Conservation (phyloP, 2,113 vertebrate genomes). For the Recurvirostra avosetta region DNA sequence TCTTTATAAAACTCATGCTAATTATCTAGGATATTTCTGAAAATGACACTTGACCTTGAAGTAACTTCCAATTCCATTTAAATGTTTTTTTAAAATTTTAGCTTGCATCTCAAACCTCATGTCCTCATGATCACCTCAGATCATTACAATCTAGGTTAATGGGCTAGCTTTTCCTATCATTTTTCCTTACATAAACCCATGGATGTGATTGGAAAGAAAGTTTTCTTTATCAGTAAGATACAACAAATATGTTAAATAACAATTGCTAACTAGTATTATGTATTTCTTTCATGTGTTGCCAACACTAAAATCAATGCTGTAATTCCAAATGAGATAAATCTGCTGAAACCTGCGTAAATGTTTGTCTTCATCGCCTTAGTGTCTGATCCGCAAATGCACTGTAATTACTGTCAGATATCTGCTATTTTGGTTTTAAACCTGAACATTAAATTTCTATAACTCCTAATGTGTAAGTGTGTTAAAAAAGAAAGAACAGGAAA, state of each 20-base stretch:
- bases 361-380: background rate
- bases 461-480: background rate
- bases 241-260: background rate
- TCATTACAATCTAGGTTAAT: background rate
- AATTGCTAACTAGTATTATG: background rate
- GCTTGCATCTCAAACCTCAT: background rate
- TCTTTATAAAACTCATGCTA: background rate
- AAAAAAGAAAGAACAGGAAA: background rate
- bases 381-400: background rate
- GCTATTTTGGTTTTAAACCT: background rate
- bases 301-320: background rate
- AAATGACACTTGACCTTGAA: background rate
- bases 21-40: background rate
- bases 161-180: background rate
- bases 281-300: background rate
- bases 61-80: background rate
- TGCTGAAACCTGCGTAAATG: background rate
- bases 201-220: background rate
- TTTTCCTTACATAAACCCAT: background rate
- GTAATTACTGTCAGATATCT: background rate
- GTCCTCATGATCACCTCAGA: background rate
- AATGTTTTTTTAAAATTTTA: background rate
- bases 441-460: background rate
- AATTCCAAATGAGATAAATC: background rate
- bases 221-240: background rate